Evolutionary conservation across 2,113 vertebrate species (phyloP).

Genomic region (Pelecanus crispus): DNA sequence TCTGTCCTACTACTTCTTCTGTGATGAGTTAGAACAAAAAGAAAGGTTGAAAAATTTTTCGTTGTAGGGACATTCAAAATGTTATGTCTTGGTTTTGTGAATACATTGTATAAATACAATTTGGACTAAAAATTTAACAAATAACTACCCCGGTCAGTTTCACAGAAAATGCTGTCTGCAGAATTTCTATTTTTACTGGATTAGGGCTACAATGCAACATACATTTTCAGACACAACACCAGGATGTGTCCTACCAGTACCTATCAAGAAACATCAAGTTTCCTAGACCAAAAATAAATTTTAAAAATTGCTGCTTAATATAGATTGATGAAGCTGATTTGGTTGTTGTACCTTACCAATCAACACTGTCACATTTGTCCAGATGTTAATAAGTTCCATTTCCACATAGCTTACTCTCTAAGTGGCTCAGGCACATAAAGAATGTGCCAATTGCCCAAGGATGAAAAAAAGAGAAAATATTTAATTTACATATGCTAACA

Average conservation of each 20-base stretch:
- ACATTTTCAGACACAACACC: not conserved
- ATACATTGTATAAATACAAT: not conserved
- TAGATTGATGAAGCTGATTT: not conserved
- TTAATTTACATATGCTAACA: not conserved
- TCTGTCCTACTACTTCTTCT: not conserved
- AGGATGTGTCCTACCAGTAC: not conserved
- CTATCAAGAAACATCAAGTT: not conserved
- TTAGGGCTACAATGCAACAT: not conserved
- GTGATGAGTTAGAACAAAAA: not conserved
- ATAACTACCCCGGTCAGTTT: not conserved
- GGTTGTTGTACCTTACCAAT: not conserved
- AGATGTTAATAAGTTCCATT: not conserved
- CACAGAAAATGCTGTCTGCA: not conserved
- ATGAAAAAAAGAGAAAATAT: not conserved
- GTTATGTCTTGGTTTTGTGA: not conserved
- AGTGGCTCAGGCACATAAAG: not conserved
- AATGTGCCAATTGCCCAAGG: not conserved
- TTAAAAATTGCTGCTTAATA: not conserved
- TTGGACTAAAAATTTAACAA: not conserved
- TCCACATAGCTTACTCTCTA: not conserved
- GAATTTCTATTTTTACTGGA: not conserved
- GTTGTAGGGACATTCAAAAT: not conserved
- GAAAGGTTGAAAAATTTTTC: not conserved
- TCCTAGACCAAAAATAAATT: not conserved
- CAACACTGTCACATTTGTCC: not conserved